Conservation (phyloP, 2,113 vertebrate species). For the Neopipo cinnamomea region DNA sequence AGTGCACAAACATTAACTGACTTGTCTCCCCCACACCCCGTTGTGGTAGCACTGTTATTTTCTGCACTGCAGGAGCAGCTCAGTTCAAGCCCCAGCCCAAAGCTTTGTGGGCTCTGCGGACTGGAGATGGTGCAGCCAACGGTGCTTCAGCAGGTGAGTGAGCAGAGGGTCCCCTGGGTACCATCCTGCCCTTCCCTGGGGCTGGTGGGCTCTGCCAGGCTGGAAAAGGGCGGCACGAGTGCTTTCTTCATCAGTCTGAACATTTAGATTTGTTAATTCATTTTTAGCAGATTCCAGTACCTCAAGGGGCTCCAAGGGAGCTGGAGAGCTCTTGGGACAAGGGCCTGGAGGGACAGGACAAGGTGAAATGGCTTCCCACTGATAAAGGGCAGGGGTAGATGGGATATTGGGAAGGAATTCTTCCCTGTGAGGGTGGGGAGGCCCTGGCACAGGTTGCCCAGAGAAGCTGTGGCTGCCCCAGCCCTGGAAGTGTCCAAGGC, state of each 20-base stretch:
- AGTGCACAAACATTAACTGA: fast-evolving
- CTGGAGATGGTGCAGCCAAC: neutral
- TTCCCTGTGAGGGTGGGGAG: neutral
- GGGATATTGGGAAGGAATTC: neutral
- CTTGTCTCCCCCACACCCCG: neutral
- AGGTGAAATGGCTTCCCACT: neutral
- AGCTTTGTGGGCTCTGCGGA: neutral
- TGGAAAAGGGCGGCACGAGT: neutral
- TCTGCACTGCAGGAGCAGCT: neutral
- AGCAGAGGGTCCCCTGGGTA: neutral
- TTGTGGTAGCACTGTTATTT: neutral
- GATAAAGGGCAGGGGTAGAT: neutral
- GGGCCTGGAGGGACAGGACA: neutral
- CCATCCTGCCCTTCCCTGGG: neutral
- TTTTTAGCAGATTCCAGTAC: neutral
- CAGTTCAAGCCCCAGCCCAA: fast-evolving
- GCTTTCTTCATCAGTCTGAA: neutral
- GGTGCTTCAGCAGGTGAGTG: neutral
- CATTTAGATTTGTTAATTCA: too few species aligned
- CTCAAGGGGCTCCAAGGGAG: fast-evolving
- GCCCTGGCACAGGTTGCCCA: neutral
- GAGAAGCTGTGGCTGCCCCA: neutral
- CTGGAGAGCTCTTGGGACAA: neutral
- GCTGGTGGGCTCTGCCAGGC: neutral
- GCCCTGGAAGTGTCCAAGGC: neutral